Percentiles rank a stretch among this genome's conserved stretches.
These are phyloP conservation scores for Eulithis testata DNA, from an alignment of 2,888 invertebrate species.

Conservation along the genomic window DNA sequence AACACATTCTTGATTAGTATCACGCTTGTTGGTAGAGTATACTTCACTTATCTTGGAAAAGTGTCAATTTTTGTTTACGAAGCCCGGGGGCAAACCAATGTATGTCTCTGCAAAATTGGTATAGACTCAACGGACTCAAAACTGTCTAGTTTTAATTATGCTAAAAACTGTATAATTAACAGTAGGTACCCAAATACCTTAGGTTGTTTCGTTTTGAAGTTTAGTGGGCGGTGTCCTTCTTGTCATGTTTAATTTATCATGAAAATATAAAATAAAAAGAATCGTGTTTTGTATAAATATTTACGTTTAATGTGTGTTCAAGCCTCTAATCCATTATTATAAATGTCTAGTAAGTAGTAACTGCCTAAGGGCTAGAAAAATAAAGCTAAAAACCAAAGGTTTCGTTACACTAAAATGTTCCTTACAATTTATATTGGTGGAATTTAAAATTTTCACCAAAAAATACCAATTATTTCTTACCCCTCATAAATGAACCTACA, in stretches of 20 bases:
- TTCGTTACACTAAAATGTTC: too few species aligned
- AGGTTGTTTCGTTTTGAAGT: slow-evolving; percentile 21
- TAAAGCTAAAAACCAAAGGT: too few species aligned
- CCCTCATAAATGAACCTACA: neutral
- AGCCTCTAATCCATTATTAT: neutral
- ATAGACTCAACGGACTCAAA: neutral
- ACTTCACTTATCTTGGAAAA: neutral
- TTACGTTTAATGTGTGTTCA: neutral
- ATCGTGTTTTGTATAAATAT: slow-evolving; percentile 4
- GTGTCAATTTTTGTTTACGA: too few species aligned
- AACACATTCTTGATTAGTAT: neutral
- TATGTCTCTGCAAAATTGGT: neutral
- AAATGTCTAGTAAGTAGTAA: neutral
- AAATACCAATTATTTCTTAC: neutral
- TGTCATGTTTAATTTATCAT: slow-evolving; percentile 5
- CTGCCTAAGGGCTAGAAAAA: too few species aligned
- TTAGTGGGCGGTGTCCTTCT: slow-evolving; percentile 22
- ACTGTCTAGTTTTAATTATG: slow-evolving; percentile 1
- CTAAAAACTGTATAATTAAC: slow-evolving; percentile 42
- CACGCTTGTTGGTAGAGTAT: neutral
- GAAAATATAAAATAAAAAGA: slow-evolving; percentile 6
- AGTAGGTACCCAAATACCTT: slow-evolving; percentile 19
- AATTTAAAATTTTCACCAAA: neutral
- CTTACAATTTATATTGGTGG: too few species aligned
- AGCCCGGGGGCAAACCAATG: too few species aligned